These are phyloP conservation scores for Hecatera dysodea DNA, from an alignment of 2,888 invertebrate species.

Conservation along the genomic window DNA sequence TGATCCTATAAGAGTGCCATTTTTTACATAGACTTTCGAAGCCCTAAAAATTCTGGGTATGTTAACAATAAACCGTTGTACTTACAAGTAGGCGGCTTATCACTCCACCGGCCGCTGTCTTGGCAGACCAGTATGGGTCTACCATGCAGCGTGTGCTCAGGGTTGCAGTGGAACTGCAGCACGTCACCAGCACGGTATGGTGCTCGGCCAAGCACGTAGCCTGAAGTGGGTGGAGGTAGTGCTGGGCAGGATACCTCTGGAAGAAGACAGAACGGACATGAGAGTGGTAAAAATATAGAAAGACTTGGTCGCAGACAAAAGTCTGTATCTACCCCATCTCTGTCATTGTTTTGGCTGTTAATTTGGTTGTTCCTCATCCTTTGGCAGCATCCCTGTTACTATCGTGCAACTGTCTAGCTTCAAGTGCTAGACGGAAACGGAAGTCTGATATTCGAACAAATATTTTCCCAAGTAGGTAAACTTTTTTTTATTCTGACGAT, in stretches of 20 bases:
- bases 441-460: too few species aligned
- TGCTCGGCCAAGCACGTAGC: constrained; percentile 94
- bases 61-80: constrained; percentile 43
- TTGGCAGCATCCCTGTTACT: too few species aligned
- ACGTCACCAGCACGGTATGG: constrained; percentile 96
- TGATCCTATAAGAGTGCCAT: too few species aligned
- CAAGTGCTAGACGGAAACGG: too few species aligned
- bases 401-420: too few species aligned
- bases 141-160: constrained; percentile 97
- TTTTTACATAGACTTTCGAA: too few species aligned
- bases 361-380: too few species aligned
- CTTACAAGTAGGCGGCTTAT: constrained; percentile 95
- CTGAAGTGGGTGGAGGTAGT: constrained; percentile 94
- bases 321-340: too few species aligned
- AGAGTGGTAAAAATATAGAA: neutral
- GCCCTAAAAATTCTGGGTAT: too few species aligned
- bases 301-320: neutral
- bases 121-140: constrained; percentile 97
- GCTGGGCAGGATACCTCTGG: constrained; percentile 95
- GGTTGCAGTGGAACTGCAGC: constrained; percentile 96
- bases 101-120: constrained; percentile 96
- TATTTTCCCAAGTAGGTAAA: too few species aligned
- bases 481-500: too few species aligned
- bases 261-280: neutral
- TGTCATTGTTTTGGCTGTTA: too few species aligned